Evolutionary conservation across 1,140 invertebrate genomes (phyloP).

Genomic region (Ectropis grisescens): DNA sequence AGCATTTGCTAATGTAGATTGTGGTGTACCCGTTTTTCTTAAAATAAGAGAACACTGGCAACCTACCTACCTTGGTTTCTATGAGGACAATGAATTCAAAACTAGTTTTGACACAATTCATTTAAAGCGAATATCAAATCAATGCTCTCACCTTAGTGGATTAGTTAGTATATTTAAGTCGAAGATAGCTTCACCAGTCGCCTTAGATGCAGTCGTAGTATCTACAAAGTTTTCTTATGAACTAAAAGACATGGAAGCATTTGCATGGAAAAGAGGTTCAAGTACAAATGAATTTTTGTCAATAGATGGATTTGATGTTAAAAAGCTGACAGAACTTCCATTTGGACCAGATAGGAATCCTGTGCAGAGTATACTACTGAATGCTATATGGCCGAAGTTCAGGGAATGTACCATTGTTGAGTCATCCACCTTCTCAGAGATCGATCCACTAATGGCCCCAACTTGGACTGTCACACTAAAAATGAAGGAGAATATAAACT

Average conservation of each 20-base stretch:
- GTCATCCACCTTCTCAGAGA: constrained; percentile 87
- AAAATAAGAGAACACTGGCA: constrained; percentile 87
- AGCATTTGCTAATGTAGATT: constrained; percentile 85
- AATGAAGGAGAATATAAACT: constrained; percentile 73
- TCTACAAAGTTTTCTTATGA: constrained; percentile 88
- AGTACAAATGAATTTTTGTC: constrained; percentile 82
- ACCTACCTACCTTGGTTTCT: constrained; percentile 85
- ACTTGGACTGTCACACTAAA: constrained; percentile 80
- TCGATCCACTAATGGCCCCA: constrained; percentile 88
- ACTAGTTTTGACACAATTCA: constrained; percentile 92
- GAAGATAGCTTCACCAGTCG: constrained; percentile 76
- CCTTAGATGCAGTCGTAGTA: constrained; percentile 77
- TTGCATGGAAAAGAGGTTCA: constrained; percentile 74
- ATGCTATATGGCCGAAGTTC: constrained; percentile 90
- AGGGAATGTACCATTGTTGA: constrained; percentile 91
- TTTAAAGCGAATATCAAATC: constrained; percentile 83
- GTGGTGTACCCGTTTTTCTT: constrained; percentile 88
- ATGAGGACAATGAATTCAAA: constrained; percentile 79
- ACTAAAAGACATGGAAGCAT: constrained; percentile 75
- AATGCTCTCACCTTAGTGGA: constrained; percentile 87
- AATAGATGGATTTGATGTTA: constrained; percentile 71
- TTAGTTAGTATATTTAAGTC: constrained; percentile 84
- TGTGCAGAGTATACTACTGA: constrained; percentile 81
- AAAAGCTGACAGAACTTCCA: constrained; percentile 75
- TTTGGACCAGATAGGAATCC: constrained; percentile 90